These are phyloP conservation scores for Pomatorhinus ruficollis DNA, from an alignment of 2,113 vertebrate species.

Conservation along the genomic window DNA sequence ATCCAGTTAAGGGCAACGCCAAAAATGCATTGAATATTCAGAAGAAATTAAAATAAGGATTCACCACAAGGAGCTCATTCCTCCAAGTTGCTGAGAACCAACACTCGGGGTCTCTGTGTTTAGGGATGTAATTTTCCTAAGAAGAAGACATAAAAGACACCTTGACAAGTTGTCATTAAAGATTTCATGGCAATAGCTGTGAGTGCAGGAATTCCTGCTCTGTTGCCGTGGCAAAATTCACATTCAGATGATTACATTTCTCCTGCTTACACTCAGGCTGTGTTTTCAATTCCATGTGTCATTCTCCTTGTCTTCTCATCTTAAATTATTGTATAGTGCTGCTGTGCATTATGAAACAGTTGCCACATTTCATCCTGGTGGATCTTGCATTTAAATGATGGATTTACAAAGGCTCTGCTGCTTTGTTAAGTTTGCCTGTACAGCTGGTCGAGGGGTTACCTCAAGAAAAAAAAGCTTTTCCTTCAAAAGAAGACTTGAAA, in stretches of 20 bases:
- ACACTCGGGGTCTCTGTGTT: neutral
- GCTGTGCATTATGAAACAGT: constrained; percentile 60
- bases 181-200: neutral
- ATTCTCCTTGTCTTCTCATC: constrained; percentile 35
- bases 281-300: constrained; percentile 47
- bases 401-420: neutral
- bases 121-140: neutral
- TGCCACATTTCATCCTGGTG: constrained; percentile 14
- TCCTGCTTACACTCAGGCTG: constrained; percentile 2
- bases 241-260: constrained; percentile 35
- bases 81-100: neutral
- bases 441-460: neutral
- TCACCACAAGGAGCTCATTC: rapidly evolving
- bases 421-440: neutral
- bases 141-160: neutral
- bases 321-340: neutral
- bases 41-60: neutral
- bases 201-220: neutral
- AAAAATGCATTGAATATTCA: neutral
- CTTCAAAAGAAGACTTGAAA: neutral
- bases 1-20: neutral
- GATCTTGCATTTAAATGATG: neutral
- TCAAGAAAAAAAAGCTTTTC: neutral
- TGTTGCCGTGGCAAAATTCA: neutral
- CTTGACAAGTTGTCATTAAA: constrained; percentile 19